Conservation (phyloP, 2,797 vertebrate species). For the Phoebastria nigripes region DNA sequence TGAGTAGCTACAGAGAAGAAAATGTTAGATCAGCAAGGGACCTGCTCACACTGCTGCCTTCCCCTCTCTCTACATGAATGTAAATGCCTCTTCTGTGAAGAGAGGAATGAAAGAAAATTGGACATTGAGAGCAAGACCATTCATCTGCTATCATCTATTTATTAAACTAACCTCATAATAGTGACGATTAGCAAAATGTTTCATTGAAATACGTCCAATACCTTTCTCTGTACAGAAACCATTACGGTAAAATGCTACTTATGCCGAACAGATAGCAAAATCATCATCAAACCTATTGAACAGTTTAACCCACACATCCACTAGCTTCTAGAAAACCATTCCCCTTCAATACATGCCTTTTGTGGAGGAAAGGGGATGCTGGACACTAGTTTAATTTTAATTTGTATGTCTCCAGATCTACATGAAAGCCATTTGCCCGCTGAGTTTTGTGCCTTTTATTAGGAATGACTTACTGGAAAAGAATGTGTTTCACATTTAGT, state of each 20-base stretch:
- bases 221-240: background rate
- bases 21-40: background rate
- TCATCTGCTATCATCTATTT: background rate
- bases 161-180: background rate
- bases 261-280: background rate
- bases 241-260: background rate
- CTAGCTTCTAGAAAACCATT: background rate
- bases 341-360: background rate
- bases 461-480: background rate
- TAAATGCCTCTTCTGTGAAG: background rate
- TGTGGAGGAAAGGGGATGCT: background rate
- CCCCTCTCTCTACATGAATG: background rate
- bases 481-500: conserved; percentile 14
- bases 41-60: background rate
- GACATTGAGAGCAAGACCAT: background rate
- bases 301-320: background rate
- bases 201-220: background rate
- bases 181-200: background rate
- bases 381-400: background rate
- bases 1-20: background rate
- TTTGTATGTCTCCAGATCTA: background rate
- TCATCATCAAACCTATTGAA: background rate
- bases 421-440: background rate
- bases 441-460: background rate
- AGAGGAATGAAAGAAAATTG: background rate